Evolutionary conservation across 2,888 invertebrate species (phyloP), one percentile per base, ranked within the genome.

Genomic region (Zygaena filipendulae): DNA sequence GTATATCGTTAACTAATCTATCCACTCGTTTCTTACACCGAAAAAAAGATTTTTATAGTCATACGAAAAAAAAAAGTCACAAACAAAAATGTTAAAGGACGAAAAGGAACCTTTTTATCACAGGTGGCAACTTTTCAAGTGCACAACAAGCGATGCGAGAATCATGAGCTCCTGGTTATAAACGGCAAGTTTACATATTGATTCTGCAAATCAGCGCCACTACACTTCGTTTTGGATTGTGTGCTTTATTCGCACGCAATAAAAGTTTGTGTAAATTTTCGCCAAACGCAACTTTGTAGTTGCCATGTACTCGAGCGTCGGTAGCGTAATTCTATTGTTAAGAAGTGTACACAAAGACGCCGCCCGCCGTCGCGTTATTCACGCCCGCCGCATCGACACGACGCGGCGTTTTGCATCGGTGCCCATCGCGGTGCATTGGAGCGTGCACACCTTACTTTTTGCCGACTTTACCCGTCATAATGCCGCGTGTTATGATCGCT

Each of bases 71-170:
- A 67, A 68, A 67, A 63, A 56, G 44, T 30, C 11, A 23, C 30
- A 23, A 43, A 60, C 60, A 69, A 61, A 61, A 59, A 52, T 56
- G 48, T 47, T 45, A 46, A 40, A 59, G 47, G 54, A 52, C 47
- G 43, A 25, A 23, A 32, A 43, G 46, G 52, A 52, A 35, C 45
- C 52, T 62, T 67, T 71, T 71, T 67, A 61, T 61, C 48, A 46
- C 67, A 75, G 69, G 74, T 77, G 74, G 64, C 58, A 58, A 69
- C 57, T 57, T 52, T 56, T 71, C 63, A 77, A 79, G 74, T 79
- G 75, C 52, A 49, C 66, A 67, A 53, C 61, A 58, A 62, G 44
- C 54, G 58, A 60, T 49, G 59, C 58, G 63, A 49, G 52, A 40
- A 47, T 51, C 43, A 32, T 36, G 35, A 32, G 56, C 53, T 53